A percentile compares a stretch with the other conserved stretches of the same genome.
These are phyloP conservation scores for Luehdorfia chinensis DNA, from an alignment of 1,140 invertebrate species.

Conservation along the genomic window DNA sequence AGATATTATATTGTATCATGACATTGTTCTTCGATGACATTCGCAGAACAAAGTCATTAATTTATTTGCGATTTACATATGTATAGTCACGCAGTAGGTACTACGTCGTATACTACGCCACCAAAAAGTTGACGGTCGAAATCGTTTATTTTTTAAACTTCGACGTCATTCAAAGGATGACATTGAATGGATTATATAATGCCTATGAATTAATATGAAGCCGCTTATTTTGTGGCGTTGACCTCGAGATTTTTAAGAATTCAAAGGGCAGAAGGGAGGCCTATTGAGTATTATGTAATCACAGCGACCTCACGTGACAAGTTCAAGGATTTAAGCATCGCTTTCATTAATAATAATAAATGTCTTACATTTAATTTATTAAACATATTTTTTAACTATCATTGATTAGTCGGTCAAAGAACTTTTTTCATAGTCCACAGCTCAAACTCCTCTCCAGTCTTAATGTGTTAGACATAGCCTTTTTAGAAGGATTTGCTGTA, in stretches of 20 bases:
- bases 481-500: no score
- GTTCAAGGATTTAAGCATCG: conserved; percentile 61
- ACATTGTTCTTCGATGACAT: conserved; percentile 5
- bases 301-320: conserved; percentile 44
- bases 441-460: no score
- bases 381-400: no score
- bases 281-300: conserved; percentile 56
- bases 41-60: background rate
- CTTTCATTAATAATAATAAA: conserved; percentile 22
- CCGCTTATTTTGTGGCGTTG: conserved; percentile 39
- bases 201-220: conserved; percentile 35
- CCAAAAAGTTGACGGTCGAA: no score
- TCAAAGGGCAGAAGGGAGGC: conserved; percentile 57
- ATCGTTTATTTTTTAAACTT: conserved; percentile 3
- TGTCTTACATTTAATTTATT: no score
- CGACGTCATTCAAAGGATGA: conserved; percentile 1
- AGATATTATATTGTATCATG: background rate
- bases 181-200: conserved; percentile 41
- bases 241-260: conserved; percentile 57
- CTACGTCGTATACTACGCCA: no score
- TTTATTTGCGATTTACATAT: no score
- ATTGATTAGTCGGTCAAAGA: no score
- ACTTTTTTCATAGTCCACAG: no score
- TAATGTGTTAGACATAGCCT: no score
- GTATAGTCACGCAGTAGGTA: no score